phyloP scores from a whole-genome alignment of 2,113 vertebrate species.

The Istiophorus platypterus region DNA sequence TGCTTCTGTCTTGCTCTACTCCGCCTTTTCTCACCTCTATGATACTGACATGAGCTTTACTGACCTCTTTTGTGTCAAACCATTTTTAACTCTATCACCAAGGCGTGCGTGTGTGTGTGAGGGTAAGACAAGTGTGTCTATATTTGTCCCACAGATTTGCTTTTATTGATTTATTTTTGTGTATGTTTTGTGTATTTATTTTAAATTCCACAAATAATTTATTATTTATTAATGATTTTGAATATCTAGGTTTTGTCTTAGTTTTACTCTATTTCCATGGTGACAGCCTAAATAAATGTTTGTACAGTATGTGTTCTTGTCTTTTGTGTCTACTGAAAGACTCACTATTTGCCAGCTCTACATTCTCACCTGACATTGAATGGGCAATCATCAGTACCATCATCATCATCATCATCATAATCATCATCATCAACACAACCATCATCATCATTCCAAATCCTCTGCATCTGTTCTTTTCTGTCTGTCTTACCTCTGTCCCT shows the following conservation, averaged over 20 bases:
- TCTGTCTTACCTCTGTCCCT: conserved; percentile 5
- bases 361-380: conserved; percentile 33
- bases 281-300: background rate
- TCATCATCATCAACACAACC: background rate
- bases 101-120: background rate
- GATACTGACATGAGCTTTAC: conserved; percentile 8
- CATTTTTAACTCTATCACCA: conserved; percentile 17
- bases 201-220: background rate
- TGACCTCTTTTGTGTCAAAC: background rate
- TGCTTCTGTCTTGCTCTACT: background rate
- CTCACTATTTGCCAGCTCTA: conserved; percentile 5
- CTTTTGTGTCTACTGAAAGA: conserved; percentile 5
- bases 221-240: background rate
- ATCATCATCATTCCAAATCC: conserved; percentile 1
- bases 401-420: background rate
- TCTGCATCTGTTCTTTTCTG: conserved; percentile 49
- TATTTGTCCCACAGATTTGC: background rate
- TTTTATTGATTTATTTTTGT: background rate
- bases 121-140: background rate
- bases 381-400: conserved; percentile 31
- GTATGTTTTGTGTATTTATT: background rate
- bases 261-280: background rate
- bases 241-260: background rate
- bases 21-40: background rate
- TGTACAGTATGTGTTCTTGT: background rate